Evolutionary conservation across 2,888 invertebrate genomes (phyloP).

Genomic region (Hololepta plana): DNA sequence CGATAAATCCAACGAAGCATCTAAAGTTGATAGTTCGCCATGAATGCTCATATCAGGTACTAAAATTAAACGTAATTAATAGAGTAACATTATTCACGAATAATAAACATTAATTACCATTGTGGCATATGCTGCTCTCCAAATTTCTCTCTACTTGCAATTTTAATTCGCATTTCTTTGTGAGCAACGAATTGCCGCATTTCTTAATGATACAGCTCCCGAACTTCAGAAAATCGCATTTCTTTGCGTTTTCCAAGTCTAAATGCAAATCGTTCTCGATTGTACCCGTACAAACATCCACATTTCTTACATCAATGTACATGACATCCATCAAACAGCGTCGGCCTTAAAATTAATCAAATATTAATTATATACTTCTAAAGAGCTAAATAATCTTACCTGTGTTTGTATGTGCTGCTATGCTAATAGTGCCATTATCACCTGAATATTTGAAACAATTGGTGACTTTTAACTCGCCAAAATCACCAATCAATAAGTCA

Average conservation of each 20-base stretch:
- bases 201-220: slow-evolving; percentile 33
- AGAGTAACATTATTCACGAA: not conserved
- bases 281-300: slow-evolving; percentile 55
- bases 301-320: slow-evolving; percentile 50
- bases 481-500: slow-evolving; percentile 60
- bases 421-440: slow-evolving; percentile 33
- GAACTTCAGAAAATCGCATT: no score
- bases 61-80: slow-evolving; percentile 13
- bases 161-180: slow-evolving; percentile 64
- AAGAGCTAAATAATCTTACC: slow-evolving; percentile 16
- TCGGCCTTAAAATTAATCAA: slow-evolving; percentile 17
- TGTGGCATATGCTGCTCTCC: slow-evolving; percentile 31
- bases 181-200: slow-evolving; percentile 51
- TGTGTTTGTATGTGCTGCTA: slow-evolving; percentile 22
- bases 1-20: slow-evolving; percentile 60
- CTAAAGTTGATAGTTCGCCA: slow-evolving; percentile 71
- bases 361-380: slow-evolving; percentile 6
- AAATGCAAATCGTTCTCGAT: slow-evolving; percentile 15
- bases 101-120: slow-evolving; percentile 14
- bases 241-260: slow-evolving; percentile 10
- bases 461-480: slow-evolving; percentile 57
- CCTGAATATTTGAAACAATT: slow-evolving; percentile 56
- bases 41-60: slow-evolving; percentile 72
- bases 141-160: slow-evolving; percentile 72
- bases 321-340: slow-evolving; percentile 56